Evolutionary conservation across 2,888 invertebrate genomes (phyloP).

Genomic region (Drosophila cracens): DNA sequence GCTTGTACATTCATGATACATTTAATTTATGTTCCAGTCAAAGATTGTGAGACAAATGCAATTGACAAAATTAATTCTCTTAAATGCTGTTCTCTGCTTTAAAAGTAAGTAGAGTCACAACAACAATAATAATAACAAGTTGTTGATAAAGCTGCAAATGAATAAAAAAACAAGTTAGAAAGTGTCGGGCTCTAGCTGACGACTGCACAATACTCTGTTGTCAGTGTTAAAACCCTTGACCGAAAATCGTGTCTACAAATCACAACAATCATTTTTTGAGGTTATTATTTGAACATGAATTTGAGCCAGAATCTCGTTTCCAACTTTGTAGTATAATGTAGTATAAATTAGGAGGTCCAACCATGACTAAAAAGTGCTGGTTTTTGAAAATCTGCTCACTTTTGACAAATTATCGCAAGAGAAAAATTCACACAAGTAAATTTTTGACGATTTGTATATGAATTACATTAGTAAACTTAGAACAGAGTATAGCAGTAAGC

Average conservation of each 20-base stretch:
- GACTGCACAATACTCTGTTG: slow-evolving; percentile 11
- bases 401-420: neutral
- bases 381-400: neutral
- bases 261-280: neutral
- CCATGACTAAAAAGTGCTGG: neutral
- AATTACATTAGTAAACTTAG: neutral
- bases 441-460: neutral
- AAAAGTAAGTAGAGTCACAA: slow-evolving; percentile 47
- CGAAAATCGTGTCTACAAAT: neutral
- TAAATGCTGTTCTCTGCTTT: slow-evolving; percentile 58
- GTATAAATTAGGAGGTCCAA: neutral
- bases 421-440: neutral
- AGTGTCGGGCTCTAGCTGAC: neutral
- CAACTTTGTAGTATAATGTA: neutral
- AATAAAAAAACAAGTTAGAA: slow-evolving; percentile 3
- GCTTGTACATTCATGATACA: neutral
- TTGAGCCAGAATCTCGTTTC: neutral
- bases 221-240: neutral
- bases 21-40: neutral
- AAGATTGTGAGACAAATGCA: slow-evolving; percentile 17
- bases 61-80: slow-evolving; percentile 63
- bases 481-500: neutral
- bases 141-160: slow-evolving; percentile 37
- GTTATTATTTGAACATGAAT: neutral
- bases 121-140: slow-evolving; percentile 25